A percentile compares a stretch with the other conserved stretches of the same genome.
phyloP scores from a whole-genome alignment of 2,113 vertebrate genomes.

The Oreochromis tanganicae region DNA sequence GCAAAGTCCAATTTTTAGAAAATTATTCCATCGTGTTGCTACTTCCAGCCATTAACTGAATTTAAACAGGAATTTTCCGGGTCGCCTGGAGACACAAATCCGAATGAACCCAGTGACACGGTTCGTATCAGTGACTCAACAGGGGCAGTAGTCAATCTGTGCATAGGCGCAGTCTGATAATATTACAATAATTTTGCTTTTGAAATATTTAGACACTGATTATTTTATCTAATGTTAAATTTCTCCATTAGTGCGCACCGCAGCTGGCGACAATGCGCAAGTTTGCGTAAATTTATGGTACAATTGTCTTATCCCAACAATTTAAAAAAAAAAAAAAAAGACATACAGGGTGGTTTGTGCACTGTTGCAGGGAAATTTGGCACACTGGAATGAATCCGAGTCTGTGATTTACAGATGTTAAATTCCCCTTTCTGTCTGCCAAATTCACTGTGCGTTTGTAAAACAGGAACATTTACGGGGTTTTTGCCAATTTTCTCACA shows the following conservation, averaged over 20 bases:
- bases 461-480: neutral
- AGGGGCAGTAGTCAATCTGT: neutral
- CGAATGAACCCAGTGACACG: constrained; percentile 7
- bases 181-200: neutral
- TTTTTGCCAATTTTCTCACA: neutral
- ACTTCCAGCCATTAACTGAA: neutral
- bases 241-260: neutral
- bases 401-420: constrained; percentile 5
- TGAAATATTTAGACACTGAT: neutral
- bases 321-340: neutral
- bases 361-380: neutral
- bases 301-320: neutral
- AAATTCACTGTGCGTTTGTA: neutral
- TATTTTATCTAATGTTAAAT: neutral
- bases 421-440: neutral
- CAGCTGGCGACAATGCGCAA: neutral
- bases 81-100: neutral
- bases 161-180: neutral
- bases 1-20: neutral
- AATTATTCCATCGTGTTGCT: neutral
- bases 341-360: neutral
- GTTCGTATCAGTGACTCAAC: constrained; percentile 1
- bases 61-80: neutral
- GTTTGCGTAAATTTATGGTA: neutral
- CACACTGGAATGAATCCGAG: neutral